Evolutionary conservation across 2,888 invertebrate genomes (phyloP).

Genomic region (Eucera pruinosa): DNA sequence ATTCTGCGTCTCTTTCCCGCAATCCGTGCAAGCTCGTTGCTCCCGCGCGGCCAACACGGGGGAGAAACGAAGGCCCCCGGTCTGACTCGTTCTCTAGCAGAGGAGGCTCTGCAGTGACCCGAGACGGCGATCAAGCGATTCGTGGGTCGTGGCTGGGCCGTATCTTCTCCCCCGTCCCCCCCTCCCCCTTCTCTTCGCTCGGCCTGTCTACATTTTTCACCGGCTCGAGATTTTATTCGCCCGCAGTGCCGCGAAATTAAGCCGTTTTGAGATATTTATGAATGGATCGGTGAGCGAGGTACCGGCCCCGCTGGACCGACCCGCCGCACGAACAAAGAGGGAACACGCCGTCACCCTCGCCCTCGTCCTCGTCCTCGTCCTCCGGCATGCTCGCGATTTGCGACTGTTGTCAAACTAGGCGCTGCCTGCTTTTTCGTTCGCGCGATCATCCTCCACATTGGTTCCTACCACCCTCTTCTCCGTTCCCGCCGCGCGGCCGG

Average conservation of each 20-base stretch:
- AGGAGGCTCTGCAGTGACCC: slow-evolving; percentile 77
- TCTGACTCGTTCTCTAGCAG: slow-evolving; percentile 42
- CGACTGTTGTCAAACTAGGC: slow-evolving; percentile 72
- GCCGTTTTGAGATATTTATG: slow-evolving; percentile 84
- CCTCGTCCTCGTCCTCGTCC: slow-evolving; percentile 23
- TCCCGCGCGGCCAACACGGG: neutral
- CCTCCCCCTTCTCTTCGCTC: slow-evolving; percentile 35
- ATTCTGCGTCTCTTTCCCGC: slow-evolving; percentile 56
- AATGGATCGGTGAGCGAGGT: slow-evolving; percentile 76
- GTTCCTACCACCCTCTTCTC: slow-evolving; percentile 4
- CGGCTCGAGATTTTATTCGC: slow-evolving; percentile 82
- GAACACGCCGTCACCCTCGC: slow-evolving; percentile 56
- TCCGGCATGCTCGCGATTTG: slow-evolving; percentile 70
- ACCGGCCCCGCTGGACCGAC: slow-evolving; percentile 56
- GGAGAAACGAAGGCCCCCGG: slow-evolving; percentile 6
- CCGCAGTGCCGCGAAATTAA: slow-evolving; percentile 82
- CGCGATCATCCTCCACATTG: slow-evolving; percentile 4
- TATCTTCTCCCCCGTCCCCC: slow-evolving; percentile 69
- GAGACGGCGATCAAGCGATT: slow-evolving; percentile 77
- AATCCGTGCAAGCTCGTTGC: slow-evolving; percentile 41
- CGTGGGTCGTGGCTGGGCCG: slow-evolving; percentile 77
- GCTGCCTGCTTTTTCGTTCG: slow-evolving; percentile 57
- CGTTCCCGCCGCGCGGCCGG: slow-evolving; percentile 42
- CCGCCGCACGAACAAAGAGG: slow-evolving; percentile 75
- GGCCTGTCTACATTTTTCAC: slow-evolving; percentile 81